Conservation (phyloP, 2,888 invertebrate genomes). For the Dorcus hopei region DNA sequence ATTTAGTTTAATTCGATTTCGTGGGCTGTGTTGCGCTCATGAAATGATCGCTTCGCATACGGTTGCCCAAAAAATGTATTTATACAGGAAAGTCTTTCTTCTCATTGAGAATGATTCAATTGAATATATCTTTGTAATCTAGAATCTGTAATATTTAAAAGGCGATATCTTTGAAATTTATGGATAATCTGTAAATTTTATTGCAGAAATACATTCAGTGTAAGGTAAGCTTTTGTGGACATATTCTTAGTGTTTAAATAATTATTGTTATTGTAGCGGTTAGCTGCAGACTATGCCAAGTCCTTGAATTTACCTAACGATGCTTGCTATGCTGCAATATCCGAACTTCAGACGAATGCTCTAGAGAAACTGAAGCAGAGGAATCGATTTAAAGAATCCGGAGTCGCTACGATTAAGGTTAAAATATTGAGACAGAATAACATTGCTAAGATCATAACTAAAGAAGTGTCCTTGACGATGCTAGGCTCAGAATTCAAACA, state of each 20-base stretch:
- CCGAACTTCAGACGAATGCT: conserved; percentile 65
- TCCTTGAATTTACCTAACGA: conserved; percentile 54
- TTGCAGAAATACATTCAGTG: no score
- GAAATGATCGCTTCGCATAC: no score
- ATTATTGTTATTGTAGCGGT: conserved; percentile 51
- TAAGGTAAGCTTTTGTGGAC: not conserved
- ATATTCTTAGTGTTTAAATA: not conserved
- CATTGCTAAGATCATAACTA: conserved; percentile 51
- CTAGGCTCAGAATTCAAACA: conserved; percentile 57
- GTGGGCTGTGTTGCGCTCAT: no score
- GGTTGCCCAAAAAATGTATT: no score
- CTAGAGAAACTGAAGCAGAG: conserved; percentile 69
- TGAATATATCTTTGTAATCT: no score
- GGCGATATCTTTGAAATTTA: no score
- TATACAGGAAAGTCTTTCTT: no score
- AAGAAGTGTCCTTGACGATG: conserved; percentile 57
- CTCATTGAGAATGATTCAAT: no score
- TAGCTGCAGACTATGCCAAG: conserved; percentile 60
- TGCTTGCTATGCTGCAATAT: conserved; percentile 56
- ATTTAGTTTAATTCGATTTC: no score
- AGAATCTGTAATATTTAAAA: no score
- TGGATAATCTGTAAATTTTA: no score
- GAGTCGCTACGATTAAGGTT: conserved; percentile 69
- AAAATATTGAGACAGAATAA: conserved; percentile 58
- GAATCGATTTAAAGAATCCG: conserved; percentile 65